A percentile compares a stretch with the other conserved stretches of the same genome.
phyloP scores from a whole-genome alignment of 2,113 vertebrate genomes.

The Sorex fumeus region DNA sequence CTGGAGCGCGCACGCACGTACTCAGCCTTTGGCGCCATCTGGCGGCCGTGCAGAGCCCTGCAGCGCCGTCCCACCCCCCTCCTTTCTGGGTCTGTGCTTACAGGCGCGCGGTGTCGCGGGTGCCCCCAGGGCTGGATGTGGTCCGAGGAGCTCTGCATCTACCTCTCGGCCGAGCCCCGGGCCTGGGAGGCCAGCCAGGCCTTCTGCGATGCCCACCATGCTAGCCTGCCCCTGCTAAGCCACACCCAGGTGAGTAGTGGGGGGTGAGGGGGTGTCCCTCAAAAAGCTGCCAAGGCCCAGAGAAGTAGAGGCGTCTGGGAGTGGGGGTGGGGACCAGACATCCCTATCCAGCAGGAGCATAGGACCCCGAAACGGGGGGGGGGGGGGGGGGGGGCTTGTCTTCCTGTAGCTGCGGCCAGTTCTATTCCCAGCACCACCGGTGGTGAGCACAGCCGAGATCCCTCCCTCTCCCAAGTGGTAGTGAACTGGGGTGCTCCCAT shows the following conservation, averaged over 20 bases:
- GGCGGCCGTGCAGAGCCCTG: background rate
- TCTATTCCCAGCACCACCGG: too few species aligned
- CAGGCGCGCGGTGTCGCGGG: conserved; percentile 64
- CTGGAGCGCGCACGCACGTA: too few species aligned
- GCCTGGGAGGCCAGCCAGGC: conserved; percentile 77
- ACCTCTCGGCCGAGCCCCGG: background rate
- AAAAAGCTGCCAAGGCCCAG: background rate
- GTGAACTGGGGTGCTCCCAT: too few species aligned
- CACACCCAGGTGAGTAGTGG: conserved; percentile 77
- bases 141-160: conserved; percentile 67
- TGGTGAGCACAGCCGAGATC: too few species aligned
- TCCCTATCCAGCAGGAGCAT: too few species aligned
- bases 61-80: background rate
- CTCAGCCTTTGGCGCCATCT: too few species aligned
- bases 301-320: background rate
- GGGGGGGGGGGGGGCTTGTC: too few species aligned
- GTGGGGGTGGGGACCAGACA: background rate
- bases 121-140: conserved; percentile 77
- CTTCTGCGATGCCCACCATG: conserved; percentile 61
- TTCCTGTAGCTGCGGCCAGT: too few species aligned
- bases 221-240: conserved; percentile 71
- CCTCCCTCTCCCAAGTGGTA: too few species aligned
- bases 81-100: conserved; percentile 13
- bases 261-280: too few species aligned
- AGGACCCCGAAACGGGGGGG: too few species aligned